Base-by-base conservation (phyloP, 2,113 vertebrate species). In the Myanophis thanlyinensis region DNA sequence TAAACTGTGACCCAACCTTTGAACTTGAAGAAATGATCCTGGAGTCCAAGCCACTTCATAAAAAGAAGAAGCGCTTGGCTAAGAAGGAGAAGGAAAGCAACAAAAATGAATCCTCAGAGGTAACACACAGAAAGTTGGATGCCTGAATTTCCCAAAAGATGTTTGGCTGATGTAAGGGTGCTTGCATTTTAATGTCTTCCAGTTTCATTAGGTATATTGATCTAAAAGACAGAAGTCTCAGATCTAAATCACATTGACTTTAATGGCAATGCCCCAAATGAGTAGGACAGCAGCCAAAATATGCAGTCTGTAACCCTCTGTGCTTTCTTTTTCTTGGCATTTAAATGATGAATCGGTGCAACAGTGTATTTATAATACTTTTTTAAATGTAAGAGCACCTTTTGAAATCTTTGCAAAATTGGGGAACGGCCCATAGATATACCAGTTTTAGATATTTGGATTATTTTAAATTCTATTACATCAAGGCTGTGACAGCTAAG, bases 21-120 rank as follows among this genome's bases (percentile, higher is more conserved):
- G 99, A 99, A 96, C 98, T 99, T 67, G 99, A 99, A 97, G 99
- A 99, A 97, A 99, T 99, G 99, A 99, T 99, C 95, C 97, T 99
- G 91, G 99, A 99, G 96, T 98, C 99, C 89, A 99, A 99, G 96
- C 99, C 99, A 5, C 98, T 99, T 93, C 99, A 99, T 96, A 99
- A 99, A 98, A 99, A 99, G 96, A 99, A 99, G 95, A 99, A 99
- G 91, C 98, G 99, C 22, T 97, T 99, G 92, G 99, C 99, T 2
- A 98, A 98, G 93, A 99, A 98, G 96, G 98, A 98, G 87, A 98
- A 97, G 92, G 98, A 98, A 53, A 97, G 94, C 87, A 97, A 96
- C 56, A 98, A 98, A 88, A 97, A 97, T 85, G 97, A 94, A 1
- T 98, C 98, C 3, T 97, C 98, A 9, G 98, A 99, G 98, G 99